Evolutionary conservation across 2,797 vertebrate genomes (phyloP).

Genomic region (Thaleichthys pacificus): DNA sequence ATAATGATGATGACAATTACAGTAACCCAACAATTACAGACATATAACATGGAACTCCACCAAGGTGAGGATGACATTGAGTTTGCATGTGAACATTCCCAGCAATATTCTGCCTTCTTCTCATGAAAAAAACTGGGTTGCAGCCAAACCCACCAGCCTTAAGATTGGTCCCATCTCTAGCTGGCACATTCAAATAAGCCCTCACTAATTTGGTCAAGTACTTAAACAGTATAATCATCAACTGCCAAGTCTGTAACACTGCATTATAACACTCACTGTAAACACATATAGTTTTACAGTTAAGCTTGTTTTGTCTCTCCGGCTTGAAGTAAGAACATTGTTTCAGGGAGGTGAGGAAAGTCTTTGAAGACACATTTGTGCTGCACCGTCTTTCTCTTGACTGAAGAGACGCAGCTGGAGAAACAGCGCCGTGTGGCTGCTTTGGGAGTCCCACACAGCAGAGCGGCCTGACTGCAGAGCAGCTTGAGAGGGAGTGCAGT

Average conservation of each 20-base stretch:
- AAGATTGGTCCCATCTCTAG: neutral
- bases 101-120: no score
- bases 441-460: neutral
- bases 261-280: neutral
- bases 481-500: conserved; percentile 41
- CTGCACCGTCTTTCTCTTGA: neutral
- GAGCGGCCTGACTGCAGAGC: no score
- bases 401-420: neutral
- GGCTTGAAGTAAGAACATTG: conserved; percentile 62
- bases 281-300: conserved; percentile 41
- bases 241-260: neutral
- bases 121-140: neutral
- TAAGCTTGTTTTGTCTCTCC: conserved; percentile 55
- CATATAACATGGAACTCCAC: no score
- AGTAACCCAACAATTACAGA: no score
- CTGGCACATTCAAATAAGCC: neutral
- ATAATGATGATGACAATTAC: no score
- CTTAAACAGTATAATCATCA: neutral
- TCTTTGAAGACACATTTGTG: conserved; percentile 46
- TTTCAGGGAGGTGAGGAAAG: conserved; percentile 58
- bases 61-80: no score
- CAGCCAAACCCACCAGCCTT: neutral
- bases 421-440: conserved; percentile 42
- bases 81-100: no score
- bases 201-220: neutral